Evolutionary conservation across 2,113 vertebrate genomes (phyloP), one percentile per base, ranked within the genome.

Genomic region (Salvelinus alpinus): DNA sequence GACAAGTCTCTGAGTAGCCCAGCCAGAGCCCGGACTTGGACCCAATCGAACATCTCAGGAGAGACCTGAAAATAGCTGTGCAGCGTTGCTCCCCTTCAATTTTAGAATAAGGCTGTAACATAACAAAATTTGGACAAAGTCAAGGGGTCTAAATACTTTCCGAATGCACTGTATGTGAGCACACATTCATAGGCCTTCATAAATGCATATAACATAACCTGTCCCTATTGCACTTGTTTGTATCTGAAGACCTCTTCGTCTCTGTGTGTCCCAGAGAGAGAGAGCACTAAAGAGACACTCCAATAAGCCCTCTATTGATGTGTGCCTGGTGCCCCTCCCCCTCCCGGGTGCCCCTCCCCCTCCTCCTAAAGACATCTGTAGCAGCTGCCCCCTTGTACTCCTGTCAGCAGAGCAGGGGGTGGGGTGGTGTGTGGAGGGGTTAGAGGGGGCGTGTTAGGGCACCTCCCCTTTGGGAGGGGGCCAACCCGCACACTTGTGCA

Each of bases 381-480:
- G 93, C 93, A 94, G 93, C 93, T 94, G 92, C 92, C 91, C 91
- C 91, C 91, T 93, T 93, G 91, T 93, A 93, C 92, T 92, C 89
- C 91, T 92, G 88, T 91, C 90, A 92, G 89, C 90, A 88, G 90
- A 88, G 85, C 83, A 78, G 78, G 38, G 12, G 72, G 8, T 22
- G 2, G 60, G 7, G 31, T 7, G 54, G 48, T 22, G 59, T 38
- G 59, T 48, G 62, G 65, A 69, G 84, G 86, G 92, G 90, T 92
- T 90, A 88, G 85, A 67, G 82, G 82, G 86, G 88, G 87, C 86
- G 90, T 92, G 90, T 84, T 89, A 80, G 83, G 85, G 91, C 90
- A 88, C 88, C 90, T 90, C 91, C 91, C 88, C 85, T 89, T 94
- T 91, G 91, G 89, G 90, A 91, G 90, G 85, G 89, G 90, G 91